phyloP scores from a whole-genome alignment of 2,888 invertebrate genomes.

The Malthinus flaveolus region DNA sequence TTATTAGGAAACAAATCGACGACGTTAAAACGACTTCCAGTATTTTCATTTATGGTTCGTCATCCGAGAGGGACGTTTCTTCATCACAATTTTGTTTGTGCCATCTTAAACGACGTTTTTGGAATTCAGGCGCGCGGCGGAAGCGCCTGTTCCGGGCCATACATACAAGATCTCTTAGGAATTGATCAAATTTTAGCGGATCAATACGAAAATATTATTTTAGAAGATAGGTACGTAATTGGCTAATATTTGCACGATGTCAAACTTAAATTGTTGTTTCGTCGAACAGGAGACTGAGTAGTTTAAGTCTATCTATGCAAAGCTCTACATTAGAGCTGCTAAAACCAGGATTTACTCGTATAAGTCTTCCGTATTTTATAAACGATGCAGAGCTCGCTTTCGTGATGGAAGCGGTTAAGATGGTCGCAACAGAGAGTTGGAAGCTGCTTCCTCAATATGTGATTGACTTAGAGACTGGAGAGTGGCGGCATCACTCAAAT shows the following conservation, averaged over 20 bases:
- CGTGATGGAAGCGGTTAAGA: conserved; percentile 79
- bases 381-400: conserved; percentile 78
- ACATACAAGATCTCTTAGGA: conserved; percentile 82
- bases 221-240: conserved; percentile 60
- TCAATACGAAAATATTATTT: conserved; percentile 72
- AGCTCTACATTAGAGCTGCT: conserved; percentile 69
- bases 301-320: conserved; percentile 49
- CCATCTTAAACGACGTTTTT: conserved; percentile 87
- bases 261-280: not conserved
- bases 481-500: conserved; percentile 85
- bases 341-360: conserved; percentile 82
- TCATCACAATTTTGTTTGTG: conserved; percentile 87
- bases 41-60: conserved; percentile 84
- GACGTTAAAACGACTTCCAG: conserved; percentile 71
- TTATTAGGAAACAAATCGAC: conserved; percentile 73
- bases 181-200: conserved; percentile 76
- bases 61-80: conserved; percentile 81
- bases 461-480: conserved; percentile 85
- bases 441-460: conserved; percentile 85
- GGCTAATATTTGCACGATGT: conserved; percentile 10
- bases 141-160: conserved; percentile 80
- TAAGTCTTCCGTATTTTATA: conserved; percentile 86
- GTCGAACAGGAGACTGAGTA: conserved; percentile 54
- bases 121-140: conserved; percentile 86
- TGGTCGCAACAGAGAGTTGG: conserved; percentile 89